These are phyloP conservation scores for Muscina levida DNA, from an alignment of 2,888 invertebrate genomes.

Conservation along the genomic window DNA sequence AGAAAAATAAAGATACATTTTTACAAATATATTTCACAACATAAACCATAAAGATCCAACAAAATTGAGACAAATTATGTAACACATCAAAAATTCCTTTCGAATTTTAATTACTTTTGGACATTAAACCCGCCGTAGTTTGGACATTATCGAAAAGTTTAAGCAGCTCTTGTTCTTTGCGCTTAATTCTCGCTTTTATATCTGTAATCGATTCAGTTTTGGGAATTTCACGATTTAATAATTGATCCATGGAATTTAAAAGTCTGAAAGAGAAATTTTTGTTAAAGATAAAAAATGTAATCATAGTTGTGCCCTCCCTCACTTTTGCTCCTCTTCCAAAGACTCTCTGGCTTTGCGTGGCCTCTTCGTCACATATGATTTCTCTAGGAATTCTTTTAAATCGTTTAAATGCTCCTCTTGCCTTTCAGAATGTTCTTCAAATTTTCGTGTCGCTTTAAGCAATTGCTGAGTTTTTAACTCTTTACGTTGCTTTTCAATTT, in stretches of 20 bases:
- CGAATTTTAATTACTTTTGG: conserved; percentile 29
- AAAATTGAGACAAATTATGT: no score
- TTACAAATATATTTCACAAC: no score
- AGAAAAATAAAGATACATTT: no score
- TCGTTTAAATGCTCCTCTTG: conserved; percentile 75
- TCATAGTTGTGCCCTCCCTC: conserved; percentile 5
- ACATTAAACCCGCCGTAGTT: conserved; percentile 45
- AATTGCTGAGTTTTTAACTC: conserved; percentile 65
- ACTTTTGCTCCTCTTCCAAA: conserved; percentile 66
- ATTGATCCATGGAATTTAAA: conserved; percentile 74
- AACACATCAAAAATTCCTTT: no score
- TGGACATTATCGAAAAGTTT: conserved; percentile 72
- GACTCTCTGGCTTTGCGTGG: conserved; percentile 59
- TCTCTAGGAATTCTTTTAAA: conserved; percentile 74
- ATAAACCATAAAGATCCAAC: no score
- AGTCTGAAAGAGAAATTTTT: conserved; percentile 60
- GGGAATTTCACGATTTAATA: conserved; percentile 70
- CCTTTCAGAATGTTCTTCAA: conserved; percentile 69
- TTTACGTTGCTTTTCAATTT: conserved; percentile 70
- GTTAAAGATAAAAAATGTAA: no score
- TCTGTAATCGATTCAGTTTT: conserved; percentile 72
- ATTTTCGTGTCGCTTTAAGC: conserved; percentile 68
- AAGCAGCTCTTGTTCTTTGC: conserved; percentile 74
- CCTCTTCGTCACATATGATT: conserved; percentile 70
- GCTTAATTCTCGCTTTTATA: conserved; percentile 73